Base-by-base conservation (phyloP, 2,113 vertebrate genomes). In the Clarias magur region DNA sequence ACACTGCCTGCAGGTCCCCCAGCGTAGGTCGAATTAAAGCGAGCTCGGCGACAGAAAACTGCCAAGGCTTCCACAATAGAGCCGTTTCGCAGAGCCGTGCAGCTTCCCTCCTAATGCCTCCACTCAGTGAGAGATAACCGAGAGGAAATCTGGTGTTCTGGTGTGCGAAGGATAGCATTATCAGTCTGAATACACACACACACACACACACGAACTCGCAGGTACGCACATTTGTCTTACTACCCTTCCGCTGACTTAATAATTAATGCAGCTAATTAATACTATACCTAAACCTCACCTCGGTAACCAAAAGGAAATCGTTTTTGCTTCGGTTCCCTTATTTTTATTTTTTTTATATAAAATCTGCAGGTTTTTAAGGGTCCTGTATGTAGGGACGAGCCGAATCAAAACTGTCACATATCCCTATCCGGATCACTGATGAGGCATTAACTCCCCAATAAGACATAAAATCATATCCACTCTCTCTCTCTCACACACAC, bases 181-280 rank as follows among this genome's bases (percentile, higher is more conserved):
- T 93, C 89, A 90, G n/a, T 59, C 90, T 80, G 86, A 89, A 57
- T 54, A 27, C 54, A 75, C 67, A 57, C 54, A n/a, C 80, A 62
- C 21, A 75, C 65, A 67, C 59, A 85, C 82, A 86, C 80, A 81
- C 80, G 42, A 53, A 73, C 84, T 60, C 25, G 82, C 82, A 88
- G 56, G 42, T 54, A 62, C 70, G 79, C 59, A 34, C 7, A 68
- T 15, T 11, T 3, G 7, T 23, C 34, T 42, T 42, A 3, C 38
- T 78, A 57, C 10, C 48, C 76, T 27, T 23, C 16, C 25, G 38
- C 19, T 60, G 16, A 60, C 56, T 80, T 59, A 60, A 80, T 80
- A 60, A 60, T 62, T 62, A 62, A 81, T 60, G 78, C 54, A 59
- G 4, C 16, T 34, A 59, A 80, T 80, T 21, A 80, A 2, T 59